Evolutionary conservation across 37 sponge, comb jelly and placozoan genomes (phyloP), one percentile per base, ranked within the genome.

Genomic region (Hexactinellida sp.): DNA sequence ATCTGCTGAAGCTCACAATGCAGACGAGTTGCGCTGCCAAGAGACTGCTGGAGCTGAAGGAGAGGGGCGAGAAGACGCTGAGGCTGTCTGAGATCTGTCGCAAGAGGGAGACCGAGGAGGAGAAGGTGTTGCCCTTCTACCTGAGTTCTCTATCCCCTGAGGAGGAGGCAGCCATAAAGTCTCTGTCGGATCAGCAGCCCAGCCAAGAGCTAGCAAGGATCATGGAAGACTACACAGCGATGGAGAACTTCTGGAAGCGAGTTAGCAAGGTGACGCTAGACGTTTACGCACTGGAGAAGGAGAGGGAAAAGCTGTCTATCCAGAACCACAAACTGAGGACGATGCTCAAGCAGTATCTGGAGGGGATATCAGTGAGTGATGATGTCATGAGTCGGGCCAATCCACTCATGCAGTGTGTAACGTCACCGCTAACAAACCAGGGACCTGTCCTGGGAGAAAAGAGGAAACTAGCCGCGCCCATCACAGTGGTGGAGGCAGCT

Each of bases 71-170:
- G 76, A 82, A 82, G 24, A 91, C 93, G 54, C 84, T 97, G 54
- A 90, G 85, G 54, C 38, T 93, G 71, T 86, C 92, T 54, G 98
- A 97, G 86, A 93, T 97, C 91, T 93, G 95, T 85, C 87, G 98
- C 16, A 97, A 97, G 86, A 82, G 92, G 88, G 98, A 97, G 86
- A 95, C 98, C 24, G 98, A 97, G 82, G 98, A 97, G 86, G 98
- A 97, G 54, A 97, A 97, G 88, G 93, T 95, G 34, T 88, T 97
- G 34, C 98, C 98, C 10, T 97, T 97, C 87, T 97, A 95, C 86
- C 38, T 89, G 36, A 85, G 90, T 34, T 89, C 92, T 16, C 89
- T 97, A 55, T 83, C 91, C 36, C 24, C 85, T 36, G 92, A 97
- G 84, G 98, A 95, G 63, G 91, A 92, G 55, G 71, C 85, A n/a